Percentiles rank a stretch among this genome's conserved stretches.
Conservation (phyloP, 1,140 invertebrate species). For the Yoshiicerus persimilis region DNA sequence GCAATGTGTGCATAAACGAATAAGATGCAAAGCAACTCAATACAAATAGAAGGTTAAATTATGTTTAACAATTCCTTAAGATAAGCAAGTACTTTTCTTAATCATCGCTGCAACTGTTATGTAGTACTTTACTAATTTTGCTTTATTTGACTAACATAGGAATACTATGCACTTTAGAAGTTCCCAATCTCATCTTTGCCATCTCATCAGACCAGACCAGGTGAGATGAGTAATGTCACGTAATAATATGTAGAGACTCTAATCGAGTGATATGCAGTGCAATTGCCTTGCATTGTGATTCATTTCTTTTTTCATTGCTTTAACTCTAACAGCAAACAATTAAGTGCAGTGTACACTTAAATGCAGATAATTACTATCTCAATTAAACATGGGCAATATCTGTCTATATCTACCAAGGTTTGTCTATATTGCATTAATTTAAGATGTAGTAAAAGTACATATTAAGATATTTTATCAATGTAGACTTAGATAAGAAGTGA, state of each 20-base stretch:
- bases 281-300: not conserved
- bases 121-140: not conserved
- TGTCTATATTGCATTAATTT: not conserved
- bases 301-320: too few species aligned
- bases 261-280: not conserved
- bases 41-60: conserved; percentile 15
- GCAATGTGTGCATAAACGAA: not conserved
- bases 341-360: not conserved
- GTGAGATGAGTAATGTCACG: not conserved
- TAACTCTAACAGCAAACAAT: not conserved
- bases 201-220: too few species aligned
- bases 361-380: not conserved
- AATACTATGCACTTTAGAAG: not conserved
- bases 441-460: not conserved
- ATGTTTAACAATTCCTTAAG: not conserved
- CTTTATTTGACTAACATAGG: not conserved
- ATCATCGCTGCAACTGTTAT: too few species aligned
- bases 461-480: not conserved
- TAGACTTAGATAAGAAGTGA: not conserved
- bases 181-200: not conserved
- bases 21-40: not conserved
- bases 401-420: not conserved
- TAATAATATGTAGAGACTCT: not conserved
- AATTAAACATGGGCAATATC: not conserved
- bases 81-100: not conserved